Percentiles rank a stretch among this genome's conserved stretches.
These are phyloP conservation scores for Nothoprocta perdicaria DNA, from an alignment of 2,113 vertebrate species.

Conservation along the genomic window DNA sequence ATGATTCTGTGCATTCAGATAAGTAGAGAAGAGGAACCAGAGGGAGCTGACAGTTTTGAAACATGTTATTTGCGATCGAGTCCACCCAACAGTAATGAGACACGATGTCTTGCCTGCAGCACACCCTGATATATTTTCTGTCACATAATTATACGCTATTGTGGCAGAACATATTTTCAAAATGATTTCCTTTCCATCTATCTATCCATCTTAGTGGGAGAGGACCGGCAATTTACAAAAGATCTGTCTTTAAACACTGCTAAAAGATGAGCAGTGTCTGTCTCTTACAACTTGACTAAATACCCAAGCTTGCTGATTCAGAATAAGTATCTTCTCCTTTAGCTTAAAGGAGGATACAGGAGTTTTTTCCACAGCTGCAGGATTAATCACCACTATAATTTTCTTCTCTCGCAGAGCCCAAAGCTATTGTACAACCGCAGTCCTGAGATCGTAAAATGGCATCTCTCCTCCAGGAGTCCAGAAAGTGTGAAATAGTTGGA, in stretches of 20 bases:
- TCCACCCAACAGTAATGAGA: constrained; percentile 54
- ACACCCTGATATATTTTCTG: constrained; percentile 35
- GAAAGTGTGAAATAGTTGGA: neutral
- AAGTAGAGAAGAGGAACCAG: constrained; percentile 12
- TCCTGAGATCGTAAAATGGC: neutral
- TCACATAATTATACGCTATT: constrained; percentile 40
- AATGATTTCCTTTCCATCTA: constrained; percentile 27
- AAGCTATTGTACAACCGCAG: neutral
- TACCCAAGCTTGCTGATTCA: neutral
- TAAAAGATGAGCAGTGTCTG: neutral
- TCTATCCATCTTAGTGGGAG: constrained; percentile 11
- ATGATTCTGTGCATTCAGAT: neutral
- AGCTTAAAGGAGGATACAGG: rapidly evolving
- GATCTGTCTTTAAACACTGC: constrained; percentile 1
- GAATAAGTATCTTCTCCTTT: neutral
- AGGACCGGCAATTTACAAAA: constrained; percentile 42
- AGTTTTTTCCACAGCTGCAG: neutral
- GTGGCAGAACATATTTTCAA: constrained; percentile 20
- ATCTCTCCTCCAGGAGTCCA: neutral
- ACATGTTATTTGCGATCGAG: constrained; percentile 42
- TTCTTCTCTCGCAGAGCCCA: neutral
- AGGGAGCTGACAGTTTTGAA: constrained; percentile 30
- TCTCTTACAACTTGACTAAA: neutral
- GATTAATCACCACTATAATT: neutral
- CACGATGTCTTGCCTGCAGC: constrained; percentile 24